These are phyloP conservation scores for Eurystomus gularis DNA, from an alignment of 2,113 vertebrate species.

Conservation along the genomic window DNA sequence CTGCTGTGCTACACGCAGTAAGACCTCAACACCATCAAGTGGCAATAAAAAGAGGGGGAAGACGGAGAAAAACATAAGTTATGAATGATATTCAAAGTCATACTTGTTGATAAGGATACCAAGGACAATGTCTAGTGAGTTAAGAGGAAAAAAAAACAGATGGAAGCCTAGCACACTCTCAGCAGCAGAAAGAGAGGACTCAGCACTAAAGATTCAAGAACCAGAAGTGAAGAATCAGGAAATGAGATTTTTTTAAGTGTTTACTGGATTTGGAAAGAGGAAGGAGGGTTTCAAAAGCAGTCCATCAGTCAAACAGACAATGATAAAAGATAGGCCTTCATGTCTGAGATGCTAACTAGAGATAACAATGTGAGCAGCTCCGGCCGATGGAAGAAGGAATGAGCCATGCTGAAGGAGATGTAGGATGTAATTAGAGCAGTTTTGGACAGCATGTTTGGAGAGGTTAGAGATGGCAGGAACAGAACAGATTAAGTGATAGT, in stretches of 20 bases:
- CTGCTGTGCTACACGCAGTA: neutral
- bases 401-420: neutral
- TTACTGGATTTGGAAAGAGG: neutral
- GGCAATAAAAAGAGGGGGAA: neutral
- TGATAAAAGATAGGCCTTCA: neutral
- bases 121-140: neutral
- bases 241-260: neutral
- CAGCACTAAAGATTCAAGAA: neutral
- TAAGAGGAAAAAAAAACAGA: neutral
- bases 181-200: neutral
- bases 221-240: neutral
- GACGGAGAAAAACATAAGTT: neutral
- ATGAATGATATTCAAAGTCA: neutral
- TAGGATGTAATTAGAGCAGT: neutral
- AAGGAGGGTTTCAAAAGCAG: neutral
- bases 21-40: neutral
- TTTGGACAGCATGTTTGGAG: neutral
- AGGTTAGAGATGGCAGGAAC: neutral
- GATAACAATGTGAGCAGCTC: neutral
- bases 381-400: neutral
- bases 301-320: neutral
- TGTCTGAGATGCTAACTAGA: neutral
- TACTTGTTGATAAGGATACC: neutral
- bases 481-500: neutral
- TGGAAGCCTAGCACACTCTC: neutral